Percentiles rank a stretch among this genome's conserved stretches.
These are phyloP conservation scores for Steinernema carpocapsae DNA, from an alignment of 2,888 invertebrate genomes.

Conservation along the genomic window DNA sequence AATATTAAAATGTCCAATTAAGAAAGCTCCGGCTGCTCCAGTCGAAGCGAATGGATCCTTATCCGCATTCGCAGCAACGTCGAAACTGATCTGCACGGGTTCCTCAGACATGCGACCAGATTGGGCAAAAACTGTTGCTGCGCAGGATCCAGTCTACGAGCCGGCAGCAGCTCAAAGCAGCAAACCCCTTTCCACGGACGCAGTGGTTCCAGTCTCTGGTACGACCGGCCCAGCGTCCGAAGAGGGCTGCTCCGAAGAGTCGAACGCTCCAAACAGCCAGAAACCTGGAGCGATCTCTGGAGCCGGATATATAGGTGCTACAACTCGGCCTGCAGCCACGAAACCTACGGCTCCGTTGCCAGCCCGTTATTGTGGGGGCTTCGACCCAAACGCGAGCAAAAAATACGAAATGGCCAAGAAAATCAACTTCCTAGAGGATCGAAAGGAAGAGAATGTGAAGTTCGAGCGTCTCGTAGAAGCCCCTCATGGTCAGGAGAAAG, in stretches of 20 bases:
- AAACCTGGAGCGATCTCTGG: slow-evolving; percentile 8
- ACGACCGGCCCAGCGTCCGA: too few species aligned
- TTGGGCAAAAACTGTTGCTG: slow-evolving; percentile 50
- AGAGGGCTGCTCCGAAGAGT: slow-evolving; percentile 12
- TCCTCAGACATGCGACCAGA: slow-evolving; percentile 53
- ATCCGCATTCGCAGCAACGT: background rate
- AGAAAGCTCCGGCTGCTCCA: slow-evolving; percentile 1
- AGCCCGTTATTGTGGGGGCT: background rate
- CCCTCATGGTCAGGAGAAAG: background rate
- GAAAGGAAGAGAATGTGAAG: background rate
- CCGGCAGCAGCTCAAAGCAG: slow-evolving; percentile 9
- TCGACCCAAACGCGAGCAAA: slow-evolving; percentile 4
- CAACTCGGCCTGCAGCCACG: background rate
- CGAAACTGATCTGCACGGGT: slow-evolving; percentile 24
- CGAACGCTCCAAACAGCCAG: background rate
- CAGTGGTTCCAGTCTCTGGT: background rate
- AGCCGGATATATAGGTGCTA: slow-evolving; percentile 51
- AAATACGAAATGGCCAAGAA: background rate
- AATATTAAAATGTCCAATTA: background rate
- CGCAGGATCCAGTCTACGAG: slow-evolving; percentile 39
- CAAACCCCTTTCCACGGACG: background rate
- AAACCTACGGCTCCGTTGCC: background rate
- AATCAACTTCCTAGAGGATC: background rate
- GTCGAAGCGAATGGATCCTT: slow-evolving; percentile 12
- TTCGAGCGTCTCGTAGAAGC: background rate